Evolutionary conservation across 1,140 invertebrate species (phyloP).

Genomic region (Drosophila pruinosa): DNA sequence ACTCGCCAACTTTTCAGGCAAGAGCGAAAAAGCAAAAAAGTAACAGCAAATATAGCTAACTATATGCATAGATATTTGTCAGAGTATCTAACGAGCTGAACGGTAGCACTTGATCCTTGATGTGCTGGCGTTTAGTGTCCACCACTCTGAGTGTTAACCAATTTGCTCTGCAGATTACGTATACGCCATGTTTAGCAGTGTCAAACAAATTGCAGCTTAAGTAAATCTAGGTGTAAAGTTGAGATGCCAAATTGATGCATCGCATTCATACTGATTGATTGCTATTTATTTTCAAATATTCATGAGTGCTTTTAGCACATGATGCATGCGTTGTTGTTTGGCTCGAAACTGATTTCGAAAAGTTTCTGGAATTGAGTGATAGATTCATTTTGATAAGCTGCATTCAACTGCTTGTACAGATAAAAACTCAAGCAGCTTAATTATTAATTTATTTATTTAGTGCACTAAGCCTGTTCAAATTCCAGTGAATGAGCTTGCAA

Average conservation of each 20-base stretch:
- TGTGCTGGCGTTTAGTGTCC: too few species aligned
- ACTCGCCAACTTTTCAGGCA: conserved; percentile 6
- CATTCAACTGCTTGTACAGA: too few species aligned
- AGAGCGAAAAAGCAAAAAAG: background rate
- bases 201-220: background rate
- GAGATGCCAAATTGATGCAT: background rate
- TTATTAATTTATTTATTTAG: too few species aligned
- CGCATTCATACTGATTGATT: background rate
- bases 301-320: background rate
- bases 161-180: conserved; percentile 1
- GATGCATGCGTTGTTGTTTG: too few species aligned
- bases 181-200: conserved; percentile 3
- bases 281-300: background rate
- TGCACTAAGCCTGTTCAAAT: too few species aligned
- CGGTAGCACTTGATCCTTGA: background rate
- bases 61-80: conserved; percentile 3
- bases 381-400: too few species aligned
- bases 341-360: too few species aligned
- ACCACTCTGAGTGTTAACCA: too few species aligned
- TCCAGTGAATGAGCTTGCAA: too few species aligned
- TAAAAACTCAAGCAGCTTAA: too few species aligned
- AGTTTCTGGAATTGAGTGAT: too few species aligned
- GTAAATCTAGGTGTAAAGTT: background rate
- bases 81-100: background rate
- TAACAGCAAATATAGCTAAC: background rate